Base-by-base conservation (phyloP, 2,797 vertebrate species). In the Stomatorhinus walkeri region DNA sequence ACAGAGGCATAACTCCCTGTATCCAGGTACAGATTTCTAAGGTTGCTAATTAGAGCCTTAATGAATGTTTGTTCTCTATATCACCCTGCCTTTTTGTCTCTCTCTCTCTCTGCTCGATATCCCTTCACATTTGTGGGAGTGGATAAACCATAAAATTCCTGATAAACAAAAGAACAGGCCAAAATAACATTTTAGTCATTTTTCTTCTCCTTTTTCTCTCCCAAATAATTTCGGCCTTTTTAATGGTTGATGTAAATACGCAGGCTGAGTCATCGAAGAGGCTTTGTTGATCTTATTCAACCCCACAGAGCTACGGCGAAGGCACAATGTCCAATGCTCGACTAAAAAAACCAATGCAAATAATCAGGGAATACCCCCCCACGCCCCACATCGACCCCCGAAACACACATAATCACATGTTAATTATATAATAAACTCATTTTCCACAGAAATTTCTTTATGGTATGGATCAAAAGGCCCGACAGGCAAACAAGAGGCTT, bases 341-440 rank as follows among this genome's bases (percentile, higher is more conserved):
- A 92, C 91, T 64, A 91, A 93, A 87, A 4, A 52, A 88, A 91
- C 91, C 85, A 9, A 88, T 90, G 88, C 79, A 49, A 90, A 89
- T 89, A 90, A 91, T 91, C 91, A 90, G 89, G 89, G 91, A 87
- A 88, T 36, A 2, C 76, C 76, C 16, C 5, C 7, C 32, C 72
- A 1, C 1, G 72, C 89, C 90, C 90, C 89, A 90, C 90, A 2
- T 56, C 89, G 87, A 43, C 87, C 89, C 88, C 90, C 87, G 84
- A 64, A 89, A 61, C 89, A 87, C 89, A 85, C 88, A 89, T 90
- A 90, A 90, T 48, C 59, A 54, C 88, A 90, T 85, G 56, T 90
- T 91, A 91, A 91, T 92, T 90, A 91, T 61, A 89, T 89, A 91
- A 91, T 91, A 86, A 91, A 90, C n/a, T 87, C 48, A 83, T 87